Evolutionary conservation across 2,113 vertebrate genomes (phyloP).

Genomic region (Chloropsis cyanopogon): DNA sequence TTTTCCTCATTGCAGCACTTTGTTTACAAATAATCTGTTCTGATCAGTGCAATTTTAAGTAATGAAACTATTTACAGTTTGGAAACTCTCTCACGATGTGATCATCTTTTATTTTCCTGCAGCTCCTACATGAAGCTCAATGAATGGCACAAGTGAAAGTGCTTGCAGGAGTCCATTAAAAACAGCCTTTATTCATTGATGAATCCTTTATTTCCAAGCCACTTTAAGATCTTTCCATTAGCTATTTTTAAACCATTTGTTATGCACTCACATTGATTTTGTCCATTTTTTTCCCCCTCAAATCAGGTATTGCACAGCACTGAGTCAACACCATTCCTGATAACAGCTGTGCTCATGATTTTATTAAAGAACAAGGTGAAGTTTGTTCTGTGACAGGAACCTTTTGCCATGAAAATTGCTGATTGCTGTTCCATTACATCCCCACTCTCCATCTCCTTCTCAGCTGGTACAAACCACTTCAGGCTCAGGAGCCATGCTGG

Average conservation of each 20-base stretch:
- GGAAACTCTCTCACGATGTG: background rate
- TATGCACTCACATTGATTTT: background rate
- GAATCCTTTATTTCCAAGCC: conserved; percentile 3
- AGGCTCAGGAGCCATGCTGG: background rate
- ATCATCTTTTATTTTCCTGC: background rate
- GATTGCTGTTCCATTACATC: background rate
- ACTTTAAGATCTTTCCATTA: background rate
- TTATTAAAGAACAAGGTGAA: background rate
- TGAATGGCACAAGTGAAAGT: background rate
- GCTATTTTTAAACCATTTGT: conserved; percentile 31
- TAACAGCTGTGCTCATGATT: background rate
- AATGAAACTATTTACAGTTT: background rate
- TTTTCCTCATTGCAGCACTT: background rate
- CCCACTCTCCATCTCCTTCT: background rate
- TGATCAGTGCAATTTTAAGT: background rate
- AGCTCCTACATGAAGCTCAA: background rate
- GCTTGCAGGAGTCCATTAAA: background rate
- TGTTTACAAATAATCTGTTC: background rate
- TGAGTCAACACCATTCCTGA: background rate
- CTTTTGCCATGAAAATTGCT: background rate
- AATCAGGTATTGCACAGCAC: background rate
- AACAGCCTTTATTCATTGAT: background rate
- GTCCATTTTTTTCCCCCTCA: background rate
- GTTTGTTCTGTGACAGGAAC: background rate
- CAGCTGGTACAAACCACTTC: background rate